A percentile compares a stretch with the other conserved stretches of the same genome.
These are phyloP conservation scores for Albula goreensis DNA, from an alignment of 2,113 vertebrate species.

Conservation along the genomic window DNA sequence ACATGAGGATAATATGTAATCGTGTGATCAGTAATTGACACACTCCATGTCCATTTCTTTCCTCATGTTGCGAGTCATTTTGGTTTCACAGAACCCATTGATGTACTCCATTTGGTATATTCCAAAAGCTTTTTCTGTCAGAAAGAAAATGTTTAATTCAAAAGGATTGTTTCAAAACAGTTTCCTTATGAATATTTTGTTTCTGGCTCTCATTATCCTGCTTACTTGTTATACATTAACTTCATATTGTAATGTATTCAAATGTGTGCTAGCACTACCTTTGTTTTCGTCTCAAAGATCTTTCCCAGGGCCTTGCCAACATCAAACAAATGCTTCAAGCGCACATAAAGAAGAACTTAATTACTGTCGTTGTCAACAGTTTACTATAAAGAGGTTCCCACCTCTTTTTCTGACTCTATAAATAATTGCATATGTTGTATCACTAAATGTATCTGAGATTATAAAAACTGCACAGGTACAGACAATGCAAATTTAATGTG, in stretches of 20 bases:
- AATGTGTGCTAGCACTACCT: neutral
- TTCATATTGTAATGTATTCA: neutral
- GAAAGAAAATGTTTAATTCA: neutral
- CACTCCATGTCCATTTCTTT: no score
- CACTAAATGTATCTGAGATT: neutral
- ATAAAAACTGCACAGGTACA: neutral
- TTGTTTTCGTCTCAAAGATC: neutral
- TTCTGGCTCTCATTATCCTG: neutral
- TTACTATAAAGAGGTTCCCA: neutral
- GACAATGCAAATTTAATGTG: neutral
- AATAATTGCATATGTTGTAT: neutral
- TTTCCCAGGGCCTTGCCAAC: neutral
- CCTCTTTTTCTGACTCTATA: neutral
- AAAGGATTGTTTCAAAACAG: neutral
- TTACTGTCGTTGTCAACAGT: neutral
- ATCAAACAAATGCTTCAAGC: neutral
- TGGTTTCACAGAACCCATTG: no score
- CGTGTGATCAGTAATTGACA: no score
- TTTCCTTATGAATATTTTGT: neutral
- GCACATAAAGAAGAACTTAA: neutral
- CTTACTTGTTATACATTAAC: neutral
- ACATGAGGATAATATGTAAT: no score
- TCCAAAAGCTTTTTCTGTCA: neutral
- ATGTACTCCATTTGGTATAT: neutral
- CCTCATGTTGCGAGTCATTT: no score